Evolutionary conservation across 2,113 vertebrate genomes (phyloP).

Genomic region (Actinemys pallida): DNA sequence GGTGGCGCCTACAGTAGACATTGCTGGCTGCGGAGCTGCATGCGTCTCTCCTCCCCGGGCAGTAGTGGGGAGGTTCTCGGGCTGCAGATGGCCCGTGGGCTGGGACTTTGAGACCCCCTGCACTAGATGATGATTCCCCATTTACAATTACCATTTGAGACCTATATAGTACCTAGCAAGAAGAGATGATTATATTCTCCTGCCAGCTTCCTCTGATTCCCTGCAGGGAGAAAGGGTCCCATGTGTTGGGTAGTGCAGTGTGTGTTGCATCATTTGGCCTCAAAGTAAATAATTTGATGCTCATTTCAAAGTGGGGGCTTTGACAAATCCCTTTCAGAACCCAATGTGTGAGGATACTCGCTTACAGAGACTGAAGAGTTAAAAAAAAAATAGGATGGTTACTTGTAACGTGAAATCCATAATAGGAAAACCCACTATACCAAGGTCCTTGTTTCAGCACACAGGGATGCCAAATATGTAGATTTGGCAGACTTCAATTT

Average conservation of each 20-base stretch:
- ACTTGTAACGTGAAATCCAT: background rate
- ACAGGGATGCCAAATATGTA: background rate
- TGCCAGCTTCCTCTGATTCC: background rate
- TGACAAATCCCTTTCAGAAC: background rate
- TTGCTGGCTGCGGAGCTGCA: too few relatives aligned
- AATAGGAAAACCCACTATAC: background rate
- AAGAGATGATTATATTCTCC: background rate
- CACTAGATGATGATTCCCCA: background rate
- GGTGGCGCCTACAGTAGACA: too few relatives aligned
- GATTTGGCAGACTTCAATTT: background rate
- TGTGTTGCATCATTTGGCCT: background rate
- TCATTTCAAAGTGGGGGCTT: background rate
- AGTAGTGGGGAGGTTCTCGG: too few relatives aligned
- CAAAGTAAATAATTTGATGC: fast-evolving
- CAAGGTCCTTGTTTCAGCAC: background rate
- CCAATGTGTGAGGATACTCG: background rate
- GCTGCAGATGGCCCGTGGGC: too few relatives aligned
- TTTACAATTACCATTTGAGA: background rate
- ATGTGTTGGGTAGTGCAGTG: background rate
- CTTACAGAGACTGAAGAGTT: background rate
- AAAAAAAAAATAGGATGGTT: background rate
- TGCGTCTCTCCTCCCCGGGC: too few relatives aligned
- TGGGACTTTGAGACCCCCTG: too few relatives aligned
- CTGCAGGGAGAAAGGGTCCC: background rate
- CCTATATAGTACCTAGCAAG: background rate